Evolutionary conservation across 2,797 vertebrate species (phyloP).

Genomic region (Poeciliopsis turneri): DNA sequence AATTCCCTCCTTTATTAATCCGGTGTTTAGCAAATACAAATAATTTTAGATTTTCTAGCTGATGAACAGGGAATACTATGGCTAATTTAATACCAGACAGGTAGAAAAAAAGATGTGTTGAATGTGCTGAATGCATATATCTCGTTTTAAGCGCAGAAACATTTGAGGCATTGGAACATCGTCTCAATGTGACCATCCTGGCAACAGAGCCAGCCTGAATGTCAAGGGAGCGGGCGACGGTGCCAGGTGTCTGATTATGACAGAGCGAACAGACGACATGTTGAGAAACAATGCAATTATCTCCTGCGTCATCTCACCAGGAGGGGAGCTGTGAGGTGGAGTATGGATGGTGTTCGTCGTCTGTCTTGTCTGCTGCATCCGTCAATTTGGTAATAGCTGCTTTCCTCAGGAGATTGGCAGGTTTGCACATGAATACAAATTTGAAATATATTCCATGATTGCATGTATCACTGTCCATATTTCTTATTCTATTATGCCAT

Average conservation of each 20-base stretch:
- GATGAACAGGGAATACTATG: not conserved
- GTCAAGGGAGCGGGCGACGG: slow-evolving; percentile 53
- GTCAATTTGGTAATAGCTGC: slow-evolving; percentile 22
- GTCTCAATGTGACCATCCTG: slow-evolving; percentile 35
- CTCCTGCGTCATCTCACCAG: slow-evolving; percentile 42
- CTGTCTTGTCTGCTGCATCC: slow-evolving; percentile 29
- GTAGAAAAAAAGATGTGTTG: not conserved
- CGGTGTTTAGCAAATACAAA: not conserved
- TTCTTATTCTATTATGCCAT: slow-evolving; percentile 11
- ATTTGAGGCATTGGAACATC: slow-evolving; percentile 26
- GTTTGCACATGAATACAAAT: slow-evolving; percentile 31
- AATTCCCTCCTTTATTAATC: not conserved
- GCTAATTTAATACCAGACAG: not conserved
- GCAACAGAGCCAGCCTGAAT: slow-evolving; percentile 63
- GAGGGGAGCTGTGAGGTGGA: slow-evolving; percentile 4
- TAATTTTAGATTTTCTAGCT: not conserved
- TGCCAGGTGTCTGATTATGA: slow-evolving; percentile 56
- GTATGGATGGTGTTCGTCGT: slow-evolving; percentile 18
- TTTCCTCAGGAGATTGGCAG: slow-evolving; percentile 20
- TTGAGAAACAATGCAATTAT: slow-evolving; percentile 61
- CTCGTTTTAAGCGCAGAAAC: not conserved
- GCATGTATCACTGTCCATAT: slow-evolving; percentile 16
- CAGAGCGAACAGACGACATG: slow-evolving; percentile 29
- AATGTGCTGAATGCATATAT: not conserved
- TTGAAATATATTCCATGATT: slow-evolving; percentile 17